Evolutionary conservation across 2,797 vertebrate genomes (phyloP), one percentile per base, ranked within the genome.

Genomic region (Coccyzus lansbergi): DNA sequence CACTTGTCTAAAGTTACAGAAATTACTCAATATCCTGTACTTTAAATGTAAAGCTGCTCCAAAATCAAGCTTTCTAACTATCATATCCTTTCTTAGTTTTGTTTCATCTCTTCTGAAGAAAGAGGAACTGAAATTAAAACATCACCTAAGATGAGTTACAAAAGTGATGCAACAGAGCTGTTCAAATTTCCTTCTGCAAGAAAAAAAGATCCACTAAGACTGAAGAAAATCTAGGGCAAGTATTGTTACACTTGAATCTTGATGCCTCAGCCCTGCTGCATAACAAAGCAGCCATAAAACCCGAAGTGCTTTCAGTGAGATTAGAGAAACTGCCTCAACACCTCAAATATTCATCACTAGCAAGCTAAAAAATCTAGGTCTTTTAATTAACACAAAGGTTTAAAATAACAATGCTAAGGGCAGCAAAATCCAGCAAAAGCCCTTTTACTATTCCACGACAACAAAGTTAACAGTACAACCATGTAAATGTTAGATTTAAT

Each of bases 401-500:
- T 78, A n/a, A 87, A 51, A 59, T 7, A 8, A 9, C 5, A 48
- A 52, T 0, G 5, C 1, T 5, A 46, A 58, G 0, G 65, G 5
- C 14, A 79, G 4, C 1, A 68, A 29, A 10, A 76, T 1, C 22
- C 56, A 34, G 0, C 1, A 1, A 67, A n/a, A 77, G 29, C 21
- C 20, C 38, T 71, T 16, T 21, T 51, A 25, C 9, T 70, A 10
- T 28, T 46, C 28, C 31, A 25, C 7, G 33, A 15, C 63, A 82
- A 12, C 63, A 40, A 53, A 55, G 49, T 28, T 83, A 60, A 26
- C 2, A 76, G 22, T 49, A 69, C 0, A 10, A 52, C 7, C 42
- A 6, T 1, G 7, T 1, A 2, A 19, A 31, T 5, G 14, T 6
- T 1, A 8, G 9, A 53, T 64, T 3, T 2, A 75, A 13, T 3